phyloP scores from a whole-genome alignment of 2,113 vertebrate genomes.

The Euleptes europaea region DNA sequence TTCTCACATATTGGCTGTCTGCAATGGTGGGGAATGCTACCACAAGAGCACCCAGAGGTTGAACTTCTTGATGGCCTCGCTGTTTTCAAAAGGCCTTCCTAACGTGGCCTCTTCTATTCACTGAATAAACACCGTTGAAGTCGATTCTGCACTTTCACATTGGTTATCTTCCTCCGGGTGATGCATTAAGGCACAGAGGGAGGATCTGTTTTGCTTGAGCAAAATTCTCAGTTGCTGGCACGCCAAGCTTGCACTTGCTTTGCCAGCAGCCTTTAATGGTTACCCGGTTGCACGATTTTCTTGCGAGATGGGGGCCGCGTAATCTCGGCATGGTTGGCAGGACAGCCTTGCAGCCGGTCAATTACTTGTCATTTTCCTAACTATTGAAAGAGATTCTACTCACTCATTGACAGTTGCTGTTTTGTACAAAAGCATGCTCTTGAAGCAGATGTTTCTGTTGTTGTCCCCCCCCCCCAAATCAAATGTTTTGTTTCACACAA shows the following conservation, averaged over 20 bases:
- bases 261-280: not conserved
- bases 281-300: not conserved
- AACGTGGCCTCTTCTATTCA: conserved; percentile 1
- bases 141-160: not conserved
- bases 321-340: not conserved
- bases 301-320: not conserved
- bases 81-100: not conserved
- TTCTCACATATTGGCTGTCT: conserved; percentile 73
- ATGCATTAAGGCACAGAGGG: not conserved
- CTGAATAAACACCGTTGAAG: not conserved
- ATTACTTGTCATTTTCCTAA: conserved; percentile 69
- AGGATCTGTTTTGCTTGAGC: not conserved
- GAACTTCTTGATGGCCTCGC: not conserved
- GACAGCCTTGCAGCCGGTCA: conserved; percentile 72
- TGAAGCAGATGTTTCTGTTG: conserved; percentile 76
- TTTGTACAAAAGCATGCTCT: conserved; percentile 67
- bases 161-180: not conserved
- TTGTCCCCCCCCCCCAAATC: not conserved
- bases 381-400: conserved; percentile 70
- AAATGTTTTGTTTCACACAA: conserved; percentile 30
- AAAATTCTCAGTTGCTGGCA: not conserved
- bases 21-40: conserved; percentile 41
- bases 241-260: conserved; percentile 26
- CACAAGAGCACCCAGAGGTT: not conserved
- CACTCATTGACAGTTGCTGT: conserved; percentile 73